These are phyloP conservation scores for Tachuris rubrigastra DNA, from an alignment of 2,113 vertebrate species.

Conservation along the genomic window DNA sequence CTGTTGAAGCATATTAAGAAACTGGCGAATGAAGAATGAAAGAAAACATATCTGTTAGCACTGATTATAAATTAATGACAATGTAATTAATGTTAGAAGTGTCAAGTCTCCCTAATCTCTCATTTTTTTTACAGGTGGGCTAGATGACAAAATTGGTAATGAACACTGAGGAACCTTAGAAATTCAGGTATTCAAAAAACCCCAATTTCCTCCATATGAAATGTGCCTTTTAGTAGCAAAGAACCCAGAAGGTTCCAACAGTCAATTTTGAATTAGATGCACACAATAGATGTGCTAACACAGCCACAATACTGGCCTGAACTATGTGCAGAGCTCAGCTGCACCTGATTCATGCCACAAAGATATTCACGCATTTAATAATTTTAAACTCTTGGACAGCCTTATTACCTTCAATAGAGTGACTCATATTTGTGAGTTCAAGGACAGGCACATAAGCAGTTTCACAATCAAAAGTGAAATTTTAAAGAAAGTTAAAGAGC, in stretches of 20 bases:
- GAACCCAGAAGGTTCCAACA: background rate
- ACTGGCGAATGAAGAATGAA: background rate
- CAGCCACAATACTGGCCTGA: background rate
- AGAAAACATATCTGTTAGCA: background rate
- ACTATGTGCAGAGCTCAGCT: background rate
- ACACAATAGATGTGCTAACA: background rate
- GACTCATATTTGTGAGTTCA: background rate
- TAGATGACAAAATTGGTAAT: background rate
- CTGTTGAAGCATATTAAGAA: background rate
- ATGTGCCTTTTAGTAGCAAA: background rate
- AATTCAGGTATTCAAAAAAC: background rate
- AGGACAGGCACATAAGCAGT: background rate
- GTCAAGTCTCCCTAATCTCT: background rate
- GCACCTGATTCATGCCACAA: background rate
- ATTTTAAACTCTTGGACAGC: background rate
- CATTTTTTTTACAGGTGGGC: background rate
- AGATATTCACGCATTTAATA: background rate
- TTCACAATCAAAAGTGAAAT: background rate
- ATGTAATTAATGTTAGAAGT: background rate
- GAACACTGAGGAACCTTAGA: background rate
- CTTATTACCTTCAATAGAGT: background rate
- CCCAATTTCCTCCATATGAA: background rate
- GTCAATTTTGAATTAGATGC: background rate
- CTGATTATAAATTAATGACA: background rate
- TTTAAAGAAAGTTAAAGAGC: background rate